Evolutionary conservation across 2,888 invertebrate genomes (phyloP).

Genomic region (Cistogaster globosa): DNA sequence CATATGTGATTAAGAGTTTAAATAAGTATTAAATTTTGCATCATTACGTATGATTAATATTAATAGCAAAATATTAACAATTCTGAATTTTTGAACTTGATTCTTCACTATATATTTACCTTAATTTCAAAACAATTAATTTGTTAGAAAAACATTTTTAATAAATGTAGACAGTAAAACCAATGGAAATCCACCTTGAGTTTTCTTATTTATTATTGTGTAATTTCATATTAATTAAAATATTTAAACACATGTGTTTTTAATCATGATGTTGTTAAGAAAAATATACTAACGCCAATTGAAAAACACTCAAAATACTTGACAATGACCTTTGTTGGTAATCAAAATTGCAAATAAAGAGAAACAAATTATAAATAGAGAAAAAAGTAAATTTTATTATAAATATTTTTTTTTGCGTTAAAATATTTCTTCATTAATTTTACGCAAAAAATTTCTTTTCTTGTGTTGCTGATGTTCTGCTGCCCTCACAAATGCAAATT

Average conservation of each 20-base stretch:
- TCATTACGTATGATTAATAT: neutral
- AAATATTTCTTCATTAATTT: neutral
- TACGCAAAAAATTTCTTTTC: neutral
- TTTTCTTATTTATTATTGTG: slow-evolving; percentile 4
- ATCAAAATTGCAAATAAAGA: slow-evolving; percentile 33
- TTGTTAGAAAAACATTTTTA: slow-evolving; percentile 2
- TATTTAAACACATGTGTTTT: slow-evolving; percentile 63
- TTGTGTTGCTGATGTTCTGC: neutral
- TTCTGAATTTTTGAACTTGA: neutral
- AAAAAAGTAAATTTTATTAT: neutral
- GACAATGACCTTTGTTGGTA: slow-evolving; percentile 63
- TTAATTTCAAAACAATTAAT: slow-evolving; percentile 16
- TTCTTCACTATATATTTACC: neutral
- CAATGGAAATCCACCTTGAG: slow-evolving; percentile 47
- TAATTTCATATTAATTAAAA: slow-evolving; percentile 57
- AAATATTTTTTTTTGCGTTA: neutral
- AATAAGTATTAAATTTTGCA: neutral
- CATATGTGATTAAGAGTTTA: too few species aligned
- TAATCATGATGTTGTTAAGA: slow-evolving; percentile 53
- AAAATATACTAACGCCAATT: slow-evolving; percentile 3
- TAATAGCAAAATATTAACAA: neutral
- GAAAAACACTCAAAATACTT: slow-evolving; percentile 36
- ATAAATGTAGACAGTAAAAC: slow-evolving; percentile 29
- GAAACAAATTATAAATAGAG: neutral
- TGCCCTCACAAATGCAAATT: neutral